phyloP scores from a whole-genome alignment of 2,113 vertebrate species.

The Cyprinus carpio region DNA sequence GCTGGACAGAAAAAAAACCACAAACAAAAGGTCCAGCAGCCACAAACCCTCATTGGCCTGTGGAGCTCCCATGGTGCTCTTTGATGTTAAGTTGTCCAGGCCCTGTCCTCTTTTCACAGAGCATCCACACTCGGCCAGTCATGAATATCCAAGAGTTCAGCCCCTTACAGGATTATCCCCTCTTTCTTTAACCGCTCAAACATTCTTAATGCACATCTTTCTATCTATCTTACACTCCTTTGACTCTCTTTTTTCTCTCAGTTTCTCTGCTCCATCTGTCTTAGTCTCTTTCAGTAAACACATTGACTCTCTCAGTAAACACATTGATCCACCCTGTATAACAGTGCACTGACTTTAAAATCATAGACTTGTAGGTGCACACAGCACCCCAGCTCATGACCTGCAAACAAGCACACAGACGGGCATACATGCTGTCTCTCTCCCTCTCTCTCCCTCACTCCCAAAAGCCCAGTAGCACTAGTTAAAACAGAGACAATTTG shows the following conservation, averaged over 20 bases:
- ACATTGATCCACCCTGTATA: constrained; percentile 71
- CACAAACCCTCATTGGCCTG: constrained; percentile 33
- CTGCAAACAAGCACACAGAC: constrained; percentile 33
- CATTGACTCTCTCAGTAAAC: constrained; percentile 64
- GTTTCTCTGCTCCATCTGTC: constrained; percentile 65
- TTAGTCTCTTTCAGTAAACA: constrained; percentile 64
- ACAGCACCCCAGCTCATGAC: constrained; percentile 33
- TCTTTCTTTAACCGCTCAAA: constrained; percentile 74
- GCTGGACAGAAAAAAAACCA: constrained; percentile 44
- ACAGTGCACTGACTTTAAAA: constrained; percentile 70
- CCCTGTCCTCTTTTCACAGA: constrained; percentile 73
- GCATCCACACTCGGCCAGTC: constrained; percentile 70
- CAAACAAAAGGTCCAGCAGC: constrained; percentile 48
- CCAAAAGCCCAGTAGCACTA: not conserved
- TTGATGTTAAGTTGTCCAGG: constrained; percentile 80
- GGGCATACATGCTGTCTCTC: not conserved
- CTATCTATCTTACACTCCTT: constrained; percentile 58
- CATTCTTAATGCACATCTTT: constrained; percentile 74
- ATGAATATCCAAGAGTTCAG: constrained; percentile 83
- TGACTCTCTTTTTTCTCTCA: constrained; percentile 45
- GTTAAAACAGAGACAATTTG: not conserved
- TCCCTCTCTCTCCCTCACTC: constrained; percentile 8
- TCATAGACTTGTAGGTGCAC: constrained; percentile 60
- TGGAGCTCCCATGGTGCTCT: constrained; percentile 67
- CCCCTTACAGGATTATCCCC: constrained; percentile 80